A percentile compares a stretch with the other conserved stretches of the same genome.
These are phyloP conservation scores for Aeoliscus strigatus DNA, from an alignment of 2,797 vertebrate species.

Conservation along the genomic window DNA sequence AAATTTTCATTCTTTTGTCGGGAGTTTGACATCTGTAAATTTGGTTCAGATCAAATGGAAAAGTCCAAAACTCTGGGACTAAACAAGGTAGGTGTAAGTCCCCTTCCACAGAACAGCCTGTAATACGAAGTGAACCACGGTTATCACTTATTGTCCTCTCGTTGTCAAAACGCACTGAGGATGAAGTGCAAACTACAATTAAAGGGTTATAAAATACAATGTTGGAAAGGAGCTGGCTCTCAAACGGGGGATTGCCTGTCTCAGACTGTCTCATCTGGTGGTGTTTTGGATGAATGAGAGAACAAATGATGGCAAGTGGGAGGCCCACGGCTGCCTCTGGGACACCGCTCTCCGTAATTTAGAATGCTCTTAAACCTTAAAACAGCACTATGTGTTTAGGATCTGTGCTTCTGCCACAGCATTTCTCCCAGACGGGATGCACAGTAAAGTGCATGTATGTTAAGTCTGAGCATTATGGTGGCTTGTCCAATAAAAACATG, in stretches of 20 bases:
- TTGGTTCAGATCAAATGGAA: no score
- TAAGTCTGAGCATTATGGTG: conserved; percentile 52
- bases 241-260: conserved; percentile 30
- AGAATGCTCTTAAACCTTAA: conserved; percentile 24
- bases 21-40: no score
- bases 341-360: conserved; percentile 46
- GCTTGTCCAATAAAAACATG: conserved; percentile 62
- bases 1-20: no score
- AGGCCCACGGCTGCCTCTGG: conserved; percentile 16
- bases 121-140: conserved; percentile 26
- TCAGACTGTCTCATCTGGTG: conserved; percentile 31
- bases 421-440: conserved; percentile 25
- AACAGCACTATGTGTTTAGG: conserved; percentile 37
- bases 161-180: conserved; percentile 41
- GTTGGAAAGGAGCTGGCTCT: conserved; percentile 21
- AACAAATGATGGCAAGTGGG: conserved; percentile 37
- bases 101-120: conserved; percentile 18
- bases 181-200: conserved; percentile 62
- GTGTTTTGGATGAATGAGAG: conserved; percentile 28
- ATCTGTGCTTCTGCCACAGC: conserved; percentile 37
- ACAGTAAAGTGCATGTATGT: conserved; percentile 26
- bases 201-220: conserved; percentile 34
- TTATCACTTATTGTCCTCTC: conserved; percentile 39
- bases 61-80: no score
- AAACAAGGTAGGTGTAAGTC: no score